Percentiles rank a stretch among this genome's conserved stretches.
phyloP scores from a whole-genome alignment of 2,797 vertebrate genomes.

The Artibeus jamaicensis region DNA sequence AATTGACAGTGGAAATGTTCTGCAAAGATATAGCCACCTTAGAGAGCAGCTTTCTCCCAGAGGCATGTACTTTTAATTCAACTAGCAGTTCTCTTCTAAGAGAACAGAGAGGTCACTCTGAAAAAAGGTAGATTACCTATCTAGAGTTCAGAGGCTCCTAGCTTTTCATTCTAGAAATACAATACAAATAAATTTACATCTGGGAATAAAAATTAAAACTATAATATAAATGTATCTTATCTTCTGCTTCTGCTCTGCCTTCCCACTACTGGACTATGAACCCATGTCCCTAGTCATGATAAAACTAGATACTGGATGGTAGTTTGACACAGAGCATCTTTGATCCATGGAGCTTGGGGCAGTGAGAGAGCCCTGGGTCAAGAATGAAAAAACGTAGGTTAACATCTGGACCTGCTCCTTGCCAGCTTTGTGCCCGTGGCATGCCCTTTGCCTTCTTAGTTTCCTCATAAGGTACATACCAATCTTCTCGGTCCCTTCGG shows the following conservation, averaged over 20 bases:
- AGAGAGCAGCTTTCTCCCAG: background rate
- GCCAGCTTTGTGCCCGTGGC: background rate
- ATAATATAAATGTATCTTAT: background rate
- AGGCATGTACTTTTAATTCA: background rate
- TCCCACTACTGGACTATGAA: background rate
- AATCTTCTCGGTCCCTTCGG: background rate
- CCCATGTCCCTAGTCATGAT: background rate
- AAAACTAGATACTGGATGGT: background rate
- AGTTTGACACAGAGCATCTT: background rate
- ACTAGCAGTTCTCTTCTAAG: background rate
- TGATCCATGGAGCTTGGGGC: background rate
- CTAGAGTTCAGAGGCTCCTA: background rate
- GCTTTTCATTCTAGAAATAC: background rate
- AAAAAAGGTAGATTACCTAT: background rate
- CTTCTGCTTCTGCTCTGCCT: background rate
- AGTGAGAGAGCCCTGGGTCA: background rate
- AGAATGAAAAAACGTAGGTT: background rate
- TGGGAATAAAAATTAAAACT: background rate
- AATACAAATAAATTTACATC: background rate
- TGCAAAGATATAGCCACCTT: background rate
- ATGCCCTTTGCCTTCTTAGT: background rate
- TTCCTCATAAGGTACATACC: background rate
- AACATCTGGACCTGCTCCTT: background rate
- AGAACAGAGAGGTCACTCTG: background rate
- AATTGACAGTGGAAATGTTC: background rate